Evolutionary conservation across 1,140 invertebrate genomes (phyloP).

Genomic region (Sinonovacula constricta): DNA sequence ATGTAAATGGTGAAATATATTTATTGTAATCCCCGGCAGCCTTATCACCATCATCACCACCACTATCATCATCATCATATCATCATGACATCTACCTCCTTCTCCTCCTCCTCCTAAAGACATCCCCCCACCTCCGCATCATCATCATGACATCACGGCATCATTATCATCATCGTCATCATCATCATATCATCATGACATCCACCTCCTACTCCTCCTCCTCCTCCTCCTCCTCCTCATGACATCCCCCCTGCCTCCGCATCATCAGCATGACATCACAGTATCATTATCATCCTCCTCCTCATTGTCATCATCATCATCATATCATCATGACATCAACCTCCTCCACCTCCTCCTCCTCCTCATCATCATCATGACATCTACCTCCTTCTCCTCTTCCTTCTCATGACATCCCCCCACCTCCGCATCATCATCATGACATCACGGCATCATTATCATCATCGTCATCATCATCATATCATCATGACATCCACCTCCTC

Average conservation of each 20-base stretch:
- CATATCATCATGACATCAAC: neutral
- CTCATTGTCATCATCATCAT: too few species aligned
- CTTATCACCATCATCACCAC: conserved; percentile 3
- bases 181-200: neutral
- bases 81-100: neutral
- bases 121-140: too few species aligned
- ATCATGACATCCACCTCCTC: neutral
- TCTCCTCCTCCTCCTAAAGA: neutral
- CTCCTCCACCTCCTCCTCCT: neutral
- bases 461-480: conserved; percentile 20
- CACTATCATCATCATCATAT: conserved; percentile 18
- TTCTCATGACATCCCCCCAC: too few species aligned
- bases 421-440: too few species aligned
- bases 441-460: conserved; percentile 7
- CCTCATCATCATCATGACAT: neutral
- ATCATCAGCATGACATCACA: neutral
- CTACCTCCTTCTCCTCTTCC: too few species aligned
- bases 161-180: conserved; percentile 14
- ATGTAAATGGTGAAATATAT: too few species aligned
- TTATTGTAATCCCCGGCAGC: too few species aligned
- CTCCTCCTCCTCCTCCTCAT: neutral
- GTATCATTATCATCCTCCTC: neutral
- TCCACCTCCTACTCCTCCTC: neutral
- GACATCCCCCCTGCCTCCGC: too few species aligned
- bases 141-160: conserved; percentile 13